A percentile compares a stretch with the other conserved stretches of the same genome.
Evolutionary conservation across 2,888 invertebrate genomes (phyloP).

Genomic region (Neuroscelio doddi): DNA sequence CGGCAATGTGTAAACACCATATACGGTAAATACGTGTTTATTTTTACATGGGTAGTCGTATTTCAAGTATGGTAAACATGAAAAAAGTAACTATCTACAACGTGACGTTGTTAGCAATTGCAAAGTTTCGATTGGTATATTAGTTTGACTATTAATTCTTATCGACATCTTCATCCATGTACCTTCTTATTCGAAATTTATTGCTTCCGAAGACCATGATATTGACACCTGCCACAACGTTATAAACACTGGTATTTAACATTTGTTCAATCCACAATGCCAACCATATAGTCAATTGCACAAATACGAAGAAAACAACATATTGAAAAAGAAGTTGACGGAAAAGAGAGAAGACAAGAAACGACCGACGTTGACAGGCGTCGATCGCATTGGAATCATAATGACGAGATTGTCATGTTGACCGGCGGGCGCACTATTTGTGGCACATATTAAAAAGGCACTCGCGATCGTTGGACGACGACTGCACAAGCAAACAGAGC

Average conservation of each 20-base stretch:
- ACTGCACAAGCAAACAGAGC: background rate
- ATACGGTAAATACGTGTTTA: too few species aligned
- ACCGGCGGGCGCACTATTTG: background rate
- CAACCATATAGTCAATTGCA: too few species aligned
- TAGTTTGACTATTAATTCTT: too few species aligned
- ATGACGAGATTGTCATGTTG: background rate
- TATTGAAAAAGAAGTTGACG: too few species aligned
- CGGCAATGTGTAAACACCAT: too few species aligned
- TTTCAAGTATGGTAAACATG: too few species aligned
- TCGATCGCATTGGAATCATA: background rate
- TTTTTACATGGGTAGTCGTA: too few species aligned
- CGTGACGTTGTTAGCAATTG: background rate
- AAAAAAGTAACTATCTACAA: too few species aligned
- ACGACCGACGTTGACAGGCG: background rate
- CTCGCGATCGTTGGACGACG: background rate
- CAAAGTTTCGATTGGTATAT: background rate
- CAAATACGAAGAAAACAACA: background rate
- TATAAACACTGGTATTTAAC: conserved; percentile 65
- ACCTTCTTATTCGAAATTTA: conserved; percentile 76
- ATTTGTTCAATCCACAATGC: conserved; percentile 54
- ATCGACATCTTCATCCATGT: conserved; percentile 50
- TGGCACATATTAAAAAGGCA: background rate
- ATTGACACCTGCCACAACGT: conserved; percentile 64
- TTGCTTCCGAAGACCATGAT: conserved; percentile 72
- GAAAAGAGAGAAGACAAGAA: background rate